Conservation (phyloP, 2,888 invertebrate species). For the Nomada ruficornis region DNA sequence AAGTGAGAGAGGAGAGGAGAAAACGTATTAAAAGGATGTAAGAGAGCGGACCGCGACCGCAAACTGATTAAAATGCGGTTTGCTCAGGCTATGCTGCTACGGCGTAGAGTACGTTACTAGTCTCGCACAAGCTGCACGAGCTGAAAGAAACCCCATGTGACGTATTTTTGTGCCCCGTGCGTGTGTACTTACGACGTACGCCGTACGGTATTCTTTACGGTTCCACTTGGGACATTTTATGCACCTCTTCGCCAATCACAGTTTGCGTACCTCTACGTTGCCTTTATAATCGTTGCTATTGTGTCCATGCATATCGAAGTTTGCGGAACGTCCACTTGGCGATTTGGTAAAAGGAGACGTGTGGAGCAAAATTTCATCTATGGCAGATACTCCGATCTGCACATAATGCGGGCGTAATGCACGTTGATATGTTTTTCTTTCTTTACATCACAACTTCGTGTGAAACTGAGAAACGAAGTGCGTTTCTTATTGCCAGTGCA, state of each 20-base stretch:
- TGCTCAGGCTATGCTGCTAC: constrained; percentile 54
- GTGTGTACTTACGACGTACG: constrained; percentile 13
- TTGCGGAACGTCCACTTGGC: neutral
- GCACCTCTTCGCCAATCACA: neutral
- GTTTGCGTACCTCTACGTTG: neutral
- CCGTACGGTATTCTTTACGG: constrained; percentile 6
- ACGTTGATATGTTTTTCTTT: no score
- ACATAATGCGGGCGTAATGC: no score
- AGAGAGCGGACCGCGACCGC: constrained; percentile 78
- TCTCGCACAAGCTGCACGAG: constrained; percentile 54
- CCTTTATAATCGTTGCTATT: neutral
- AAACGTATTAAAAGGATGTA: constrained; percentile 75
- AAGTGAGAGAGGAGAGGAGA: constrained; percentile 62
- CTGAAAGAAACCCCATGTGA: constrained; percentile 50
- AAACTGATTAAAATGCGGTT: constrained; percentile 83
- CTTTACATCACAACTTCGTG: no score
- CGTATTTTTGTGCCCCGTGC: constrained; percentile 14
- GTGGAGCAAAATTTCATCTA: neutral
- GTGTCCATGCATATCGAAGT: neutral
- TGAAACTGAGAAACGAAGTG: neutral
- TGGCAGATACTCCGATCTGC: no score
- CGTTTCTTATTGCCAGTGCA: neutral
- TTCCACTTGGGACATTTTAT: constrained; percentile 9
- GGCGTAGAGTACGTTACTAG: constrained; percentile 51
- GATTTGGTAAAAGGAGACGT: neutral